phyloP scores from a whole-genome alignment of 2,797 vertebrate species.

The Octomys mimax region DNA sequence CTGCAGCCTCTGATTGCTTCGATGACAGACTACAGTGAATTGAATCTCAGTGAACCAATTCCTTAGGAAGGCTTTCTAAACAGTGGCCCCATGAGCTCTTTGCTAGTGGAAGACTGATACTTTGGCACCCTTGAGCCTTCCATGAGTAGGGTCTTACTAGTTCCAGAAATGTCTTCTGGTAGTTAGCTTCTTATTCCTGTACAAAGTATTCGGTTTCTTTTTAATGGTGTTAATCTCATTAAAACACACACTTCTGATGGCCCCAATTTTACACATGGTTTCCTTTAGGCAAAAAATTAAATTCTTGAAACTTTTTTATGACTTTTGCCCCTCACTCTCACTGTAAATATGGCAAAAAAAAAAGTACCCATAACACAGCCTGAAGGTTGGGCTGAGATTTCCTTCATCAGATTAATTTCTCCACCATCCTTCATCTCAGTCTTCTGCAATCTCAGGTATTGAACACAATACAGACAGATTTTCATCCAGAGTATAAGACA shows the following conservation, averaged over 20 bases:
- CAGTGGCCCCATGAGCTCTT: neutral
- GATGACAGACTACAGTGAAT: neutral
- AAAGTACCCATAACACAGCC: neutral
- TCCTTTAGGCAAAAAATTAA: neutral
- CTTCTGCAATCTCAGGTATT: neutral
- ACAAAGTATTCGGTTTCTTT: neutral
- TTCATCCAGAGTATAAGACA: neutral
- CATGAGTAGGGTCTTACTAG: neutral
- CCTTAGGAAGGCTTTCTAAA: neutral
- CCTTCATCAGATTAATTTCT: neutral
- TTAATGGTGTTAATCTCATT: neutral
- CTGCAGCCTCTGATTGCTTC: neutral
- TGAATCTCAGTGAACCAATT: neutral
- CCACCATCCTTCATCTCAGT: neutral
- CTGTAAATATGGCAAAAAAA: neutral
- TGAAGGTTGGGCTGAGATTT: neutral
- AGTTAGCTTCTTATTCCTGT: neutral
- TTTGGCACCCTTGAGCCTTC: neutral
- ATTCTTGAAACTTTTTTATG: neutral
- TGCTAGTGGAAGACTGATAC: neutral
- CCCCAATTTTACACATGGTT: neutral
- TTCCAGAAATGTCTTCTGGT: neutral
- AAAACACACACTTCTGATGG: neutral
- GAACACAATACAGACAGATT: neutral
- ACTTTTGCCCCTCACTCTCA: neutral